These are phyloP conservation scores for Cygnus olor DNA, from an alignment of 2,797 vertebrate species.

Conservation along the genomic window DNA sequence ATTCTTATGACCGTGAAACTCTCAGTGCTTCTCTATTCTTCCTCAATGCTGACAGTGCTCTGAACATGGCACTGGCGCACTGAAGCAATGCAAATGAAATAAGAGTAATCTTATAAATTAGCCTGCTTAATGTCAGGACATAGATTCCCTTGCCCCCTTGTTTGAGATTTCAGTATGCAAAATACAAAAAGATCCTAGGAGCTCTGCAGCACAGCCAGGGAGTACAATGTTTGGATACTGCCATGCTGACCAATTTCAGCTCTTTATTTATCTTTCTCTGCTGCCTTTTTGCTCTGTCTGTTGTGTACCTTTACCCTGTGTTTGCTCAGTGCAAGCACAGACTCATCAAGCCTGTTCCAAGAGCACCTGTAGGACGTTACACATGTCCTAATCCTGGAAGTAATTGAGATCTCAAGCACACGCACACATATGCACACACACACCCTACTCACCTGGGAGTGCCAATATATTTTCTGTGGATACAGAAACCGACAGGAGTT, in stretches of 20 bases:
- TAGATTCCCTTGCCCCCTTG: background rate
- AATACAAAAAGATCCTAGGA: background rate
- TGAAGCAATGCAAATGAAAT: background rate
- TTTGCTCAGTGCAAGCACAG: background rate
- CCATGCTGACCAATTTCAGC: background rate
- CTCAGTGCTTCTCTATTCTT: background rate
- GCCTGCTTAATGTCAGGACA: background rate
- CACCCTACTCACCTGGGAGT: background rate
- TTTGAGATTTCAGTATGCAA: background rate
- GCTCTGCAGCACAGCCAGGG: background rate
- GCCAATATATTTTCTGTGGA: background rate
- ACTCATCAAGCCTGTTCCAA: background rate
- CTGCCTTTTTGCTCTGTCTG: background rate
- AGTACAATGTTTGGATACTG: background rate
- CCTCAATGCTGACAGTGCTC: background rate
- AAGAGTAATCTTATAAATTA: background rate
- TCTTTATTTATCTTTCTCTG: background rate
- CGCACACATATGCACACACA: background rate
- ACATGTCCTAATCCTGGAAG: background rate
- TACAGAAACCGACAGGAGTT: background rate
- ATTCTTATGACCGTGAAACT: background rate
- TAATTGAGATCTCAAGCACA: background rate
- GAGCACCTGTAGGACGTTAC: background rate
- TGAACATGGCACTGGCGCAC: background rate
- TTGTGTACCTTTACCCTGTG: background rate